Evolutionary conservation across 2,113 vertebrate genomes (phyloP), one percentile per base, ranked within the genome.

Genomic region (Aegotheles bennettii): DNA sequence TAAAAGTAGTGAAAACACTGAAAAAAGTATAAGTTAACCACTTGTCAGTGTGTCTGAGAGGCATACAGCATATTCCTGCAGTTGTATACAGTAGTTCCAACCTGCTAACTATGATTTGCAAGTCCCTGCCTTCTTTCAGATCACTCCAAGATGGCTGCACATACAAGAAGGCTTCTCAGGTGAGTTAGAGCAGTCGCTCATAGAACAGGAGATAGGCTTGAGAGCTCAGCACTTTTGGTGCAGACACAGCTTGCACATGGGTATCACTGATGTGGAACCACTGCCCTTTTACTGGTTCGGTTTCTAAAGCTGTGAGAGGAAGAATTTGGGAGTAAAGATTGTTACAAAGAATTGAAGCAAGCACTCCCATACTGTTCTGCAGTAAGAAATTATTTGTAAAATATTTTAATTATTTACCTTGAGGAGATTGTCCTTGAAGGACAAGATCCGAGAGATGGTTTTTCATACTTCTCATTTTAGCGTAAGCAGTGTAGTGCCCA

Each of bases 191-290:
- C 90, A 99, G 97, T 96, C 98, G 98, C 97, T 99, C 99, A 19
- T 99, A 99, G 96, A 99, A 99, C 16, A 99, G 98, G 94, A 99
- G 99, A 98, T 99, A 99, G 43, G 99, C 99, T 97, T 99, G 99
- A 9, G 98, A 98, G 87, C 96, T 98, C 73, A 99, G 98, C 76
- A 99, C 99, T 98, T 98, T 98, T 7, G 97, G 90, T 59, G 98
- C 96, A 48, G 98, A 96, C 78, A 99, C 99, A 12, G 98, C 97
- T 93, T 99, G 98, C 50, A 99, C 98, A 0, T 98, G 98, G 33
- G 98, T 98, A 79, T 99, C 99, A 0, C 99, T 99, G 95, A 99
- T 94, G 93, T 99, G 98, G 96, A 99, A 99, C 99, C 99, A 99
- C 38, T 98, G 98, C 75, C 99, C 99, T 96, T 96, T 98, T 18